Evolutionary conservation across 2,888 invertebrate species (phyloP), one percentile per base, ranked within the genome.

Genomic region (Chouioia cunea): DNA sequence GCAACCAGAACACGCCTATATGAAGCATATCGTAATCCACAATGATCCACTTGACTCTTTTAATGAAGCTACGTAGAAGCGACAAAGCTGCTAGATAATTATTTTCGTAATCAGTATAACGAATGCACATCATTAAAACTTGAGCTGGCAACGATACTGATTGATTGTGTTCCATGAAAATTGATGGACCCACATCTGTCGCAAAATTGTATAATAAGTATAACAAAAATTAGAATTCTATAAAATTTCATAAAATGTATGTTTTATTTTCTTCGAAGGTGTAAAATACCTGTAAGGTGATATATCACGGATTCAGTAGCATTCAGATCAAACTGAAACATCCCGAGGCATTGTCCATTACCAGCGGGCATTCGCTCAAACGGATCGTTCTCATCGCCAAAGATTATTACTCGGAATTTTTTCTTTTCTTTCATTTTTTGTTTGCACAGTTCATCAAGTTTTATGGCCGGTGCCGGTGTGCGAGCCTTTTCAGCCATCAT

Each of bases 51-150:
- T 46, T 58, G 0, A 48, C 23, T 14, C 14, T 15, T 22, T 54
- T 59, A 15, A 22, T 6, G 44, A 59, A 70, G 4, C 12, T 48
- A 4, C 53, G 8, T 4, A 70, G 2, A 8, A 70, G n/a, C 1
- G 2, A 14, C 14, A 12, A 14, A 10, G 43, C 65, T 0, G 16
- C 15, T 0, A 0, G 14, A 0, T 2, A 2, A 20, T 70, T 22
- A 2, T 52, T 23, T 16, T 15, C 0, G n/a, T 15, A 16, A 16
- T 70, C 70, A 0, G 46, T 22, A 18, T 70, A 65, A 14, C 70
- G 64, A n/a, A 70, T 47, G 48, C 70, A 70, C 70, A 70, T 70
- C 6, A 70, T 59, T 22, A 70, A 4, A 4, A 59, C 54, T 36
- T 47, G 36, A 0, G 70, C 58, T 46, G 69, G 69, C 0, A 58